These are phyloP conservation scores for Raillietiella orientalis DNA, from an alignment of 2,888 invertebrate genomes.

Conservation along the genomic window DNA sequence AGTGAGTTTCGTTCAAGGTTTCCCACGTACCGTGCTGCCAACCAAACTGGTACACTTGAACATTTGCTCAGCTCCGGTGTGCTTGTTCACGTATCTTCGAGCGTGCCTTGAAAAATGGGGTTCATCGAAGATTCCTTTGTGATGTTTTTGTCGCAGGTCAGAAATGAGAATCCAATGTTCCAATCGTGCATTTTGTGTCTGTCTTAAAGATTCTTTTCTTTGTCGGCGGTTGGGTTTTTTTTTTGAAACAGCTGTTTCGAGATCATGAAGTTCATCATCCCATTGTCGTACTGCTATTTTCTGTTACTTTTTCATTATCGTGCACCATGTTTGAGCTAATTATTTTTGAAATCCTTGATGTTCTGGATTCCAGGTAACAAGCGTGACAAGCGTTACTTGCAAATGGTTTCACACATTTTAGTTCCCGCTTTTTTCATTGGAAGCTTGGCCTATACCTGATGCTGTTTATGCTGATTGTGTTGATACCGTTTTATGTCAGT, in stretches of 20 bases:
- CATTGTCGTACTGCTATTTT: slow-evolving; percentile 78
- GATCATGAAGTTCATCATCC: slow-evolving; percentile 92
- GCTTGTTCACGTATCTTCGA: too few relatives aligned
- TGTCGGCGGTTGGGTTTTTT: slow-evolving; percentile 89
- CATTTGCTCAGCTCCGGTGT: too few relatives aligned
- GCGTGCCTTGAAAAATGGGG: slow-evolving; percentile 40
- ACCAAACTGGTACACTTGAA: too few relatives aligned
- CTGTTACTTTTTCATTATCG: slow-evolving; percentile 75
- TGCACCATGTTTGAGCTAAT: slow-evolving; percentile 98
- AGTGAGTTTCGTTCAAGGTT: too few relatives aligned
- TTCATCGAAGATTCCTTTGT: slow-evolving; percentile 52
- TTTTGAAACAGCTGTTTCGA: slow-evolving; percentile 78
- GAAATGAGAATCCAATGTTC: slow-evolving; percentile 4
- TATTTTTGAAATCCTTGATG: slow-evolving; percentile 90
- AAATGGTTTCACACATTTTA: slow-evolving; percentile 13
- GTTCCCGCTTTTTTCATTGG: slow-evolving; percentile 83
- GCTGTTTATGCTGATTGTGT: slow-evolving; percentile 69
- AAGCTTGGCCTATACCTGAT: slow-evolving; percentile 62
- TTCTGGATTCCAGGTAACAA: slow-evolving; percentile 53
- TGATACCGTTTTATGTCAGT: slow-evolving; percentile 87
- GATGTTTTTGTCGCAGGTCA: slow-evolving; percentile 45
- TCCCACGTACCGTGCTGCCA: too few relatives aligned
- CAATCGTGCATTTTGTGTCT: not conserved
- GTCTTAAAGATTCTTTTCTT: slow-evolving; percentile 58
- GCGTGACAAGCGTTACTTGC: slow-evolving; percentile 5